phyloP scores from a whole-genome alignment of 2,113 vertebrate species.

The Bolborhynchus lineola region DNA sequence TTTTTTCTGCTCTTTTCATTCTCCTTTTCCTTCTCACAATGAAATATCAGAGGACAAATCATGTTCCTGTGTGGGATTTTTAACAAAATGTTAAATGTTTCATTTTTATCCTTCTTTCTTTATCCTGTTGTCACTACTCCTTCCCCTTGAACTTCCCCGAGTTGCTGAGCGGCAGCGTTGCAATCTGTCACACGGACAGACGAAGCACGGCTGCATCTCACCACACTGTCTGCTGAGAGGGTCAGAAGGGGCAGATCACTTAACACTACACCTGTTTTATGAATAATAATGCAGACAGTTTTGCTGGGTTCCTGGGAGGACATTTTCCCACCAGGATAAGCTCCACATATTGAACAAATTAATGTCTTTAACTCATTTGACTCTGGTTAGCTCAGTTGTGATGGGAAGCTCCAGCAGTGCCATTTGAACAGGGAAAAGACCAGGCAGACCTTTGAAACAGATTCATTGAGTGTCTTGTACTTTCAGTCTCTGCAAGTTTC shows the following conservation, averaged over 20 bases:
- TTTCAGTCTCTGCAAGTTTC: background rate
- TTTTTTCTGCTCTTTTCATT: background rate
- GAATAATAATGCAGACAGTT: constrained; percentile 43
- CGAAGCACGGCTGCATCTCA: constrained; percentile 40
- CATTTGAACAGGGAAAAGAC: background rate
- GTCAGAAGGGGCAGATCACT: constrained; percentile 57
- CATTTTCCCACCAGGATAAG: constrained; percentile 55
- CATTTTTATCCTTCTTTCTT: constrained; percentile 40
- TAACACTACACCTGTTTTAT: constrained; percentile 70
- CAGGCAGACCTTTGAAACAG: background rate
- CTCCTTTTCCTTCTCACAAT: background rate
- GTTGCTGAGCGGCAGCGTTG: background rate
- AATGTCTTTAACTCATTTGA: constrained; percentile 45
- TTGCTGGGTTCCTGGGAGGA: constrained; percentile 48
- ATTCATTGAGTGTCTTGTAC: background rate
- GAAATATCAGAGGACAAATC: constrained; percentile 8
- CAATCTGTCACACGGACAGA: constrained; percentile 46
- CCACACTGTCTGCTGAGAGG: constrained; percentile 47
- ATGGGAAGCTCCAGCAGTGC: background rate
- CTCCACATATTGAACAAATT: constrained; percentile 11
- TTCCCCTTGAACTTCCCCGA: background rate
- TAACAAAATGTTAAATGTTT: background rate
- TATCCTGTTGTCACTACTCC: constrained; percentile 6
- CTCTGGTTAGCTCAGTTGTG: background rate
- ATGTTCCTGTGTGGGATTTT: background rate